Conservation (phyloP, 2,797 vertebrate species). For the Kryptopterus vitreolus region DNA sequence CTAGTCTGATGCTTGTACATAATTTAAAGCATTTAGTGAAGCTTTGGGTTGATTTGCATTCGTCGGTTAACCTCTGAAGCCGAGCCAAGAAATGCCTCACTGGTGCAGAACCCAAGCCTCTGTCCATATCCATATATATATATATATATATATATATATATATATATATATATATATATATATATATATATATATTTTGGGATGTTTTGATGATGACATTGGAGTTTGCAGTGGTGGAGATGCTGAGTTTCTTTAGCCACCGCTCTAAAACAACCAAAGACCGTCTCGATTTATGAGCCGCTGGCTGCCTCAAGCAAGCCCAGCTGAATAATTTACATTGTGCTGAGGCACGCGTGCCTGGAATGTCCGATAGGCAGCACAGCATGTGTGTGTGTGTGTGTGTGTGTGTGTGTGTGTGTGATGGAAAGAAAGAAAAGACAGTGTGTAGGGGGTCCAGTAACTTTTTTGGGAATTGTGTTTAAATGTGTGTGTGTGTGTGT, state of each 20-base stretch:
- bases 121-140: too few species aligned
- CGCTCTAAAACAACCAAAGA: constrained; percentile 74
- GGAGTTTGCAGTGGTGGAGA: constrained; percentile 64
- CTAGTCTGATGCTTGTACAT: constrained; percentile 41
- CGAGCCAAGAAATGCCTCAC: constrained; percentile 32
- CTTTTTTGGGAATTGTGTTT: constrained; percentile 7
- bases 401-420: constrained; percentile 39
- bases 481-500: neutral
- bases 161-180: too few species aligned
- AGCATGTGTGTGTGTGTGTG: constrained; percentile 7
- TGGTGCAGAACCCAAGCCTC: neutral
- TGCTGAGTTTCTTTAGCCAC: constrained; percentile 72
- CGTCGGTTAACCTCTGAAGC: constrained; percentile 54
- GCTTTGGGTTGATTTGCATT: constrained; percentile 46
- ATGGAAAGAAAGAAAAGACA: neutral
- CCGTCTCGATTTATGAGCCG: constrained; percentile 78
- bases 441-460: neutral
- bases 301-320: constrained; percentile 73
- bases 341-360: constrained; percentile 76
- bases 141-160: too few species aligned
- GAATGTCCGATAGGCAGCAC: constrained; percentile 67
- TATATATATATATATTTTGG: too few species aligned
- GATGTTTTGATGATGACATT: constrained; percentile 21
- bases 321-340: constrained; percentile 83
- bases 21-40: constrained; percentile 51